Base-by-base conservation (phyloP, 2,888 invertebrate species). In the Conus canariensis region DNA sequence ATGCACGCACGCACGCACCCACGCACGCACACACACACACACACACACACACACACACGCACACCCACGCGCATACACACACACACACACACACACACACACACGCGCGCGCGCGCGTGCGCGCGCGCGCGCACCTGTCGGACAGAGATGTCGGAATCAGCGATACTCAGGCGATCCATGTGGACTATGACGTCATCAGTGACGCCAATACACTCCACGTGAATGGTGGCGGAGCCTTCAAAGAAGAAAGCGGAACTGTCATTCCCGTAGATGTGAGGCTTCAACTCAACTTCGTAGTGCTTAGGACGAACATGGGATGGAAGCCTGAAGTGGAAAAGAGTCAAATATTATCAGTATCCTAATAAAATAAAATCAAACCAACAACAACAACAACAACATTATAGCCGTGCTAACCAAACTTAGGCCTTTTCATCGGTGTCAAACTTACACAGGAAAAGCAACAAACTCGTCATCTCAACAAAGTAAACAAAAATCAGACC, bases 121-220 rank as follows among this genome's bases (percentile, higher is more conserved):
- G 0, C 16, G 3, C 56, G 0, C 83, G 22, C 9, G 25, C 58
- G 12, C 19, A 60, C 82, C n/a, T 85, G 80, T 19, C 16, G 59
- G 25, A 91, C 77, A 6, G 88, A 74, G 0, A 90, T 30, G 45
- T 70, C 83, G 14, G 22, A 16, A 1, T 74, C 58, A 16, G 60
- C 1, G 22, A 91, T 74, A 45, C 59, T 88, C 22, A 90, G 87
- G 22, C 85, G 88, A 70, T 89, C 87, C 83, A 87, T 82, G 95
- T 98, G 98, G 92, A 98, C 97, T 0, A 98, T 98, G 25, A 98
- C 97, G 95, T 97, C 97, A 88, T 97, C 97, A 14, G 97, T 97
- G 0, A 88, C 60, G 6, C 90, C 83, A 0, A 82, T 59, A 90
- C 94, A 94, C 5, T 90, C 30, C 45, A 94, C 90, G 10, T 77